Base-by-base conservation (phyloP, 2,797 vertebrate species). In the Hydrolagus colliei region DNA sequence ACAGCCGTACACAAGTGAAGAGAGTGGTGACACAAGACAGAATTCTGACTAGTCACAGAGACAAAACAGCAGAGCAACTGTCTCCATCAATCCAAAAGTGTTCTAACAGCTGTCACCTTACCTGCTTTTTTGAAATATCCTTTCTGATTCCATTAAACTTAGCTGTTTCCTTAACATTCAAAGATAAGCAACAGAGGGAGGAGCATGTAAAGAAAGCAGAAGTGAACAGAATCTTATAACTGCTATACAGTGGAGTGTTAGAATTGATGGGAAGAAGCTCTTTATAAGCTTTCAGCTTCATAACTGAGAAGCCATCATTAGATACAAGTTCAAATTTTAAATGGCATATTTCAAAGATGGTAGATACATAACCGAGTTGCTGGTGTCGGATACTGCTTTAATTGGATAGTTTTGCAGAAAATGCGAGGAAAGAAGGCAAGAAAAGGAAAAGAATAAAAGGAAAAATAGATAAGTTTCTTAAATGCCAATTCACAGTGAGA, bases 101-200 rank as follows among this genome's bases (percentile, higher is more conserved):
- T 88, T 88, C 88, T 87, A 91, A 8, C 85, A 88, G 90, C 90
- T 92, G 89, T 90, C 93, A 20, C 88, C 89, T 91, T 92, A 90
- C 88, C 89, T 92, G 89, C 90, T 93, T 91, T 90, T 88, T 91
- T 91, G 91, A 52, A 91, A 92, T 92, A 91, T 93, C 89, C 91
- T 89, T 93, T 92, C 90, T 92, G 89, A 92, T 92, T 87, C 88
- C 88, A 93, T 91, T 93, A 93, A 90, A 91, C 88, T 92, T 93
- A 93, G 87, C 92, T 88, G 89, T 91, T 93, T 91, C 91, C 90
- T 92, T 90, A 90, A 91, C 89, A 91, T 89, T 89, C 88, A 89
- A 91, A 92, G 88, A 86, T 91, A 92, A 93, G 90, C 89, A 93
- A 93, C 87, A 92, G 89, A 91, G 90, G 91, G 87, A 93, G 91